Evolutionary conservation across 37 sponge, comb jelly and placozoan species (phyloP), one percentile per base, ranked within the genome.

Genomic region (Dysidea cf. avara): DNA sequence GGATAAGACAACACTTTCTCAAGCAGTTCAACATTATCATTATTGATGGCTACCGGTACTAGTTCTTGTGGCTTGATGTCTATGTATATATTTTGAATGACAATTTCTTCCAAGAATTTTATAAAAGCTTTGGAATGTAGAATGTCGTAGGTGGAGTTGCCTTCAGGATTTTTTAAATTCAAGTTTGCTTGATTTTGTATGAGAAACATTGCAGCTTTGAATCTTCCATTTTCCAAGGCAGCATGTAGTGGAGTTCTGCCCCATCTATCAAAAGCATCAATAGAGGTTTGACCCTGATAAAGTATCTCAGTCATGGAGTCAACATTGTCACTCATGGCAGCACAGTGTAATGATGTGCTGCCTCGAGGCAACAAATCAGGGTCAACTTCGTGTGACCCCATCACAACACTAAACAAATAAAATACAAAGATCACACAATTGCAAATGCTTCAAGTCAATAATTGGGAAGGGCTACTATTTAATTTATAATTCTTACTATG

Each of bases 171-270:
- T 13, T 30, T 17, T 18, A 25, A 16, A 29, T 71, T 47, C 2
- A 86, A 30, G 21, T 56, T 57, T 1, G 86, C 80, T 2, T 80
- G 80, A 16, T 56, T 30, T 30, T 67, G 21, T 6, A 86, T 86
- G 2, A 86, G 69, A 31, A 86, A 20, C 3, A 38, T 9, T 6
- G 80, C 74, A 25, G 69, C 75, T 22, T 79, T 74, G 2, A 56
- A 25, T 40, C 80, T 60, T 29, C 75, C 74, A 38, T 73, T 71
- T 47, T 79, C 51, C 30, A 86, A 43, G 17, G 86, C 86, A 14
- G 68, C 53, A 34, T 63, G 33, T 4, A 84, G 75, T 16, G 86
- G 80, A 33, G 86, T 79, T 14, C 79, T 28, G 17, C 79, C 79
- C 49, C 68, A 36, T 12, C 39, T 17, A 53, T 86, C 80, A 7